Evolutionary conservation across 2,113 vertebrate species (phyloP).

Genomic region (Limanda limanda): DNA sequence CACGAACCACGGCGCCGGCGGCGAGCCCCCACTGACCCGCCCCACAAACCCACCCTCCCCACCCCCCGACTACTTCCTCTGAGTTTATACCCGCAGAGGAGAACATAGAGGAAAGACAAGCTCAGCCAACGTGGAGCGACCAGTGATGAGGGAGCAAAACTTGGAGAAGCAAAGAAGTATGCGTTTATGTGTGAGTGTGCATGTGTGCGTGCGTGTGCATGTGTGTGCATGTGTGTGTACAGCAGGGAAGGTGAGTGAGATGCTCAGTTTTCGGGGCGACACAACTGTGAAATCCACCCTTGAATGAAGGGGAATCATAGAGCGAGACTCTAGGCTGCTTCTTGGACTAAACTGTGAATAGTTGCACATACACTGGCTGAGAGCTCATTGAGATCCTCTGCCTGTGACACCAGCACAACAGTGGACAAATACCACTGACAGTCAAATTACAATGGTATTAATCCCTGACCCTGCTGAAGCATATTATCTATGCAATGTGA

Average conservation of each 20-base stretch:
- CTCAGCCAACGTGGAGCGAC: conserved; percentile 55
- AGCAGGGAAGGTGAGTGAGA: conserved; percentile 25
- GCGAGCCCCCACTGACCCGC: conserved; percentile 68
- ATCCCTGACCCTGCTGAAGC: conserved; percentile 8
- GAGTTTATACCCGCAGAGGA: conserved; percentile 44
- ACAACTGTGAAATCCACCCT: conserved; percentile 66
- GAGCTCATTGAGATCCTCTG: conserved; percentile 21
- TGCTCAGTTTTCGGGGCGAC: conserved; percentile 21
- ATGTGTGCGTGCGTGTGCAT: background rate
- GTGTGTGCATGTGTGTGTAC: conserved; percentile 9
- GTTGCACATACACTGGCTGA: conserved; percentile 46
- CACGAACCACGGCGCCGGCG: conserved; percentile 64
- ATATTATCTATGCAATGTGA: conserved; percentile 59
- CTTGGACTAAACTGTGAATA: conserved; percentile 60
- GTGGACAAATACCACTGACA: conserved; percentile 16
- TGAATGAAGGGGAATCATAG: conserved; percentile 50
- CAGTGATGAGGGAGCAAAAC: conserved; percentile 56
- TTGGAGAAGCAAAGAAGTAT: conserved; percentile 32
- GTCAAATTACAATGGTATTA: conserved; percentile 35
- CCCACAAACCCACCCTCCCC: conserved; percentile 78
- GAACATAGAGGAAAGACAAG: conserved; percentile 13
- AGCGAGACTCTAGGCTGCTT: conserved; percentile 48
- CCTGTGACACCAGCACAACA: conserved; percentile 36
- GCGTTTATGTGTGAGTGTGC: background rate
- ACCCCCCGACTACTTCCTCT: conserved; percentile 84